A percentile compares a stretch with the other conserved stretches of the same genome.
These are phyloP conservation scores for Rambutsinella grinnellia DNA, from an alignment of 2,888 invertebrate genomes.

Conservation along the genomic window DNA sequence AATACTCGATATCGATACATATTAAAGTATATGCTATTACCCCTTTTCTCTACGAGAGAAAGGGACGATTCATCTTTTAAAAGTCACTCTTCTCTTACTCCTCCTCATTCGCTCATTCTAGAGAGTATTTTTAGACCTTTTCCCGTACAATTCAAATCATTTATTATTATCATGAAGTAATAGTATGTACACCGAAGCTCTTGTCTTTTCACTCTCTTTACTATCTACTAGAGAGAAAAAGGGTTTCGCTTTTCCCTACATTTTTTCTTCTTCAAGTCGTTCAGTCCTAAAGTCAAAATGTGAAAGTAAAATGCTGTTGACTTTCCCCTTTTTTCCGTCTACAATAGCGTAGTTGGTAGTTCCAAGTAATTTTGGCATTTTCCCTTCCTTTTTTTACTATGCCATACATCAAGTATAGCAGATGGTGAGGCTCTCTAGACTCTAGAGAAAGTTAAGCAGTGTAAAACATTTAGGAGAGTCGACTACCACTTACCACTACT, in stretches of 20 bases:
- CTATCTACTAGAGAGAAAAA: not conserved
- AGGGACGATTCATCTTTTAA: not conserved
- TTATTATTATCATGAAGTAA: conserved; percentile 16
- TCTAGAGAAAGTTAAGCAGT: not conserved
- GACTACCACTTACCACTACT: not conserved
- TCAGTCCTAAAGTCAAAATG: not conserved
- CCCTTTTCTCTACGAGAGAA: no score
- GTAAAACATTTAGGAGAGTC: not conserved
- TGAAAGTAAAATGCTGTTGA: not conserved
- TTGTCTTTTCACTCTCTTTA: not conserved
- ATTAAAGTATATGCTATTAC: no score
- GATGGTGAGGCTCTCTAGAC: not conserved
- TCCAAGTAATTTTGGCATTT: not conserved
- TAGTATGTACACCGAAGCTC: not conserved
- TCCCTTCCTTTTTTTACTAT: not conserved
- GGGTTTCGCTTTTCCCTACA: not conserved
- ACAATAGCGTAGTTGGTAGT: no score
- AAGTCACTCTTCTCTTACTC: not conserved
- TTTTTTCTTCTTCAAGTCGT: not conserved
- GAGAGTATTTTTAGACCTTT: no score
- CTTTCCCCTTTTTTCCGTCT: not conserved
- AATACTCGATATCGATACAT: no score
- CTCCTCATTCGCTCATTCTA: not conserved
- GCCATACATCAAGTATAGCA: not conserved
- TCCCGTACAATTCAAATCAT: conserved; percentile 21